Conservation (phyloP, 2,113 vertebrate genomes). For the Grallaria varia region DNA sequence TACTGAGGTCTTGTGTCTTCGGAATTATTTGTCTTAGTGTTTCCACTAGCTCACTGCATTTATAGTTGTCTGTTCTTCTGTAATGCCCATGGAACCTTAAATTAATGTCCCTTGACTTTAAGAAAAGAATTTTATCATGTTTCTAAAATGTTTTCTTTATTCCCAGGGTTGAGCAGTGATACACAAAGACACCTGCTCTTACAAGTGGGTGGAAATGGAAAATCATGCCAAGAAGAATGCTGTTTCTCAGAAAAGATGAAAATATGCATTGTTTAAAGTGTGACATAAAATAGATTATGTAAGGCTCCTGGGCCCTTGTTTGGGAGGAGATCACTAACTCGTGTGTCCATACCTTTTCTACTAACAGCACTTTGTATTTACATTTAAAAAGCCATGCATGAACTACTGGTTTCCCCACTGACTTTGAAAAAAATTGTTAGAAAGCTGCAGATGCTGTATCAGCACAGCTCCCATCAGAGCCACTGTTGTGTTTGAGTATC, state of each 20-base stretch:
- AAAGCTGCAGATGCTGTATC: neutral
- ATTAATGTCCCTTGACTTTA: neutral
- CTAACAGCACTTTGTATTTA: neutral
- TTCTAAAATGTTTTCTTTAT: conserved; percentile 17
- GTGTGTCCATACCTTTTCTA: neutral
- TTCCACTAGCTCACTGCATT: neutral
- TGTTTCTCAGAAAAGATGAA: conserved; percentile 5
- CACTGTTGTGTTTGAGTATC: neutral
- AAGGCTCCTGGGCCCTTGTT: neutral
- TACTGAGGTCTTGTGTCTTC: neutral
- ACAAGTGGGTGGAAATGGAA: conserved; percentile 18
- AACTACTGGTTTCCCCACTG: neutral
- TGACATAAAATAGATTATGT: neutral
- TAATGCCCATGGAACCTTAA: neutral
- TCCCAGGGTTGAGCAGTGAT: neutral
- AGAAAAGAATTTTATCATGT: neutral
- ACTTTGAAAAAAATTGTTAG: neutral
- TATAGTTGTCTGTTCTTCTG: neutral
- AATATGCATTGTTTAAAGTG: conserved; percentile 12
- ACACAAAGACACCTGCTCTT: conserved; percentile 32
- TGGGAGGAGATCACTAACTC: neutral
- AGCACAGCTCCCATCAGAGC: neutral
- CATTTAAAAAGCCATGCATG: neutral
- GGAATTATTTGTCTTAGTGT: neutral
- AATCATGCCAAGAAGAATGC: neutral